These are phyloP conservation scores for Gobiocypris rarus DNA, from an alignment of 2,113 vertebrate genomes.

Conservation along the genomic window DNA sequence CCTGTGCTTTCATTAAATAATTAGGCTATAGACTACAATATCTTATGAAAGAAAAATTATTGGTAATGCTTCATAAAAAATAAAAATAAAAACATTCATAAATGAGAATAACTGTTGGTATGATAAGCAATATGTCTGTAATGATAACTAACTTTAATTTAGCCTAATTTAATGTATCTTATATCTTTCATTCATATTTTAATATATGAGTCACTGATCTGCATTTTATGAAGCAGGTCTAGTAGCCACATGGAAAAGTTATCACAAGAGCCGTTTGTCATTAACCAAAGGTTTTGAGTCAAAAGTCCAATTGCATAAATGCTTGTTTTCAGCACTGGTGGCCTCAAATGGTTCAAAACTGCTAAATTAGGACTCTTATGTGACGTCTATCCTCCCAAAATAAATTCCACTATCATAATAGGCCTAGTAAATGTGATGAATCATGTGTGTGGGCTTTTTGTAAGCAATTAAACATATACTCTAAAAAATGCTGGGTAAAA, in stretches of 20 bases:
- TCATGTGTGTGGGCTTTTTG: no score
- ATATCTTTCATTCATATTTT: no score
- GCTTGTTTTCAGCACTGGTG: background rate
- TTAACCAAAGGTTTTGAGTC: conserved; percentile 12
- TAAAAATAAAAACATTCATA: background rate
- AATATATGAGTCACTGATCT: background rate
- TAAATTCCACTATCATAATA: background rate
- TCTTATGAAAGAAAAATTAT: background rate
- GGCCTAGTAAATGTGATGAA: no score
- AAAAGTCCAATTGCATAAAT: conserved; percentile 2
- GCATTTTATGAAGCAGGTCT: background rate
- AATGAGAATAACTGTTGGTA: background rate
- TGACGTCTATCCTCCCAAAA: background rate
- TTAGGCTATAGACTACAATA: no score
- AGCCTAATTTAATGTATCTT: background rate
- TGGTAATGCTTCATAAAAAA: background rate
- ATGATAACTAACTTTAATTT: background rate
- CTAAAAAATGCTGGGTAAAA: no score
- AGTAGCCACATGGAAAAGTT: background rate
- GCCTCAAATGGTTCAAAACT: background rate
- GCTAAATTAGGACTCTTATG: background rate
- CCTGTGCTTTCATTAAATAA: background rate
- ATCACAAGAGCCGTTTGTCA: background rate
- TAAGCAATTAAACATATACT: no score
- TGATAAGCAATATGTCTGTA: background rate